phyloP scores from a whole-genome alignment of 2,113 vertebrate species.

The Cyphomyrus discorhynchus region DNA sequence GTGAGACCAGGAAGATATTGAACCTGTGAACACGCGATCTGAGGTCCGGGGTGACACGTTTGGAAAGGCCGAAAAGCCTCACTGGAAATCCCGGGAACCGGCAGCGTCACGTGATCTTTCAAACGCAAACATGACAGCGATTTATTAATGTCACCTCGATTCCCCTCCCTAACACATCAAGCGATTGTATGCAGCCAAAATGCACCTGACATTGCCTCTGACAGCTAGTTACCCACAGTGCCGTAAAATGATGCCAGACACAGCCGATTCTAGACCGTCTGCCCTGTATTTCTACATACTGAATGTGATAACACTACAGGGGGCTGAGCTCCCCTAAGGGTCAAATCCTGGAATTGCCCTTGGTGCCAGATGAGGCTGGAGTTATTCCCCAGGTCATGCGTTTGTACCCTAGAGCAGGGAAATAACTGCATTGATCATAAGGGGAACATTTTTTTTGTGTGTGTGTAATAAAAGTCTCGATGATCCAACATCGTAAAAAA shows the following conservation, averaged over 20 bases:
- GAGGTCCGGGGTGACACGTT: conserved; percentile 46
- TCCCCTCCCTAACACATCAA: conserved; percentile 19
- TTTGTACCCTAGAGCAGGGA: neutral
- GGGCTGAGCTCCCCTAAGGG: neutral
- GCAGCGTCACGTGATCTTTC: conserved; percentile 46
- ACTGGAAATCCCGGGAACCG: conserved; percentile 36
- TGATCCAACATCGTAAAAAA: neutral
- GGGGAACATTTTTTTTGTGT: neutral
- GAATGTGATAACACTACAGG: neutral
- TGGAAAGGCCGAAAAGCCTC: conserved; percentile 55
- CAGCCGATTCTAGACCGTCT: neutral
- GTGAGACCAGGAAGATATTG: conserved; percentile 54
- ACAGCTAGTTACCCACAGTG: conserved; percentile 18
- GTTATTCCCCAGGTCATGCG: conserved; percentile 3
- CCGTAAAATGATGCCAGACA: neutral
- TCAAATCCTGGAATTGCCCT: neutral
- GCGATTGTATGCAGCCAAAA: conserved; percentile 31
- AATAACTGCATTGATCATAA: neutral
- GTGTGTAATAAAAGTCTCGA: neutral
- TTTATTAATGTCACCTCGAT: conserved; percentile 49
- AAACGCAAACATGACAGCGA: conserved; percentile 34
- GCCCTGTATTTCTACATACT: neutral
- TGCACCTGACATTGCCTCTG: conserved; percentile 25
- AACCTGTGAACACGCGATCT: conserved; percentile 54
- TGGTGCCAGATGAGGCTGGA: conserved; percentile 11